Evolutionary conservation across 2,888 invertebrate genomes (phyloP).

Genomic region (Parnassius mnemosyne): DNA sequence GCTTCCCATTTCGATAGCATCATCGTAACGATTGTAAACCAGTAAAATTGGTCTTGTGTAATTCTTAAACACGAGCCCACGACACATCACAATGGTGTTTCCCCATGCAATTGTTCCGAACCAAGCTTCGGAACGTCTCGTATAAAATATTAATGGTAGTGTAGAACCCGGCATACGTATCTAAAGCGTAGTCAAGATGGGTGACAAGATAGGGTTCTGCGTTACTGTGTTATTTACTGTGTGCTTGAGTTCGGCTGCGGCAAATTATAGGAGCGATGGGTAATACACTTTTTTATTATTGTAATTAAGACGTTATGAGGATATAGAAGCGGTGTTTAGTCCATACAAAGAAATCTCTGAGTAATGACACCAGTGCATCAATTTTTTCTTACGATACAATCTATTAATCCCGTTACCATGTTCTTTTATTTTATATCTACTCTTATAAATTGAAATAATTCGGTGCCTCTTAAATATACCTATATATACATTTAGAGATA

Average conservation of each 20-base stretch:
- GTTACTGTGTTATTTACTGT: conserved; percentile 34
- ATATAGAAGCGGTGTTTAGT: too few species aligned
- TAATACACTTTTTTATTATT: conserved; percentile 39
- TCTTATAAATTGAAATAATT: too few species aligned
- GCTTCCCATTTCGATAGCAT: conserved; percentile 57
- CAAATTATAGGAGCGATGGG: conserved; percentile 66
- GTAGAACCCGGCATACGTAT: conserved; percentile 53
- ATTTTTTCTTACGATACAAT: too few species aligned
- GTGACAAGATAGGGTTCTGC: conserved; percentile 40
- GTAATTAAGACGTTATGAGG: background rate
- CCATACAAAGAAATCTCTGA: too few species aligned
- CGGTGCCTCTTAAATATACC: too few species aligned
- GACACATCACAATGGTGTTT: conserved; percentile 61
- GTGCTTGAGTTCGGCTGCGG: conserved; percentile 38
- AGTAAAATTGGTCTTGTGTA: conserved; percentile 56
- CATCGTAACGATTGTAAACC: conserved; percentile 37
- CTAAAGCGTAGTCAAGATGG: conserved; percentile 50
- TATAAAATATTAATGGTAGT: conserved; percentile 64
- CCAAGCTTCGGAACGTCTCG: conserved; percentile 65
- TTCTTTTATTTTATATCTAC: too few species aligned
- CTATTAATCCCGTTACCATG: too few species aligned
- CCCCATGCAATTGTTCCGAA: conserved; percentile 70
- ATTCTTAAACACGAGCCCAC: conserved; percentile 34
- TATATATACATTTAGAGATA: too few species aligned
- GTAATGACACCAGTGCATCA: too few species aligned